These are phyloP conservation scores for Anolis sagrei DNA, from an alignment of 2,113 vertebrate genomes.

Conservation along the genomic window DNA sequence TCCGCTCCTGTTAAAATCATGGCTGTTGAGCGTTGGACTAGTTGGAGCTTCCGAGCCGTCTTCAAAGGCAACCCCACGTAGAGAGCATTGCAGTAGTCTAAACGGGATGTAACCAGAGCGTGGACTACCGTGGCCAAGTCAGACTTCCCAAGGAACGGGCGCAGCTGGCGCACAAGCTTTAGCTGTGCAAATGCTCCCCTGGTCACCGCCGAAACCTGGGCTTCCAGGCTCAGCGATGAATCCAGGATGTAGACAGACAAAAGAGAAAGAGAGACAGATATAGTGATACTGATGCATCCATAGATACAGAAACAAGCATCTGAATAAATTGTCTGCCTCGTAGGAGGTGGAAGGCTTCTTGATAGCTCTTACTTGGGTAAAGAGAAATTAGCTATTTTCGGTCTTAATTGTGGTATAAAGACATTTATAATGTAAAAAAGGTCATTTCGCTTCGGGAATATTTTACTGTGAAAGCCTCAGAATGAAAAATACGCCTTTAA, in stretches of 20 bases:
- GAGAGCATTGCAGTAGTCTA: too few relatives aligned
- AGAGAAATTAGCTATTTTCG: slow-evolving; percentile 34
- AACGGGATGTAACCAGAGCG: too few relatives aligned
- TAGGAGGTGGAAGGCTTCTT: slow-evolving; percentile 50
- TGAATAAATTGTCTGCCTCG: slow-evolving; percentile 58
- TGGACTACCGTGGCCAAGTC: too few relatives aligned
- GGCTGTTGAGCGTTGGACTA: too few relatives aligned
- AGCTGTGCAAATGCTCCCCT: too few relatives aligned
- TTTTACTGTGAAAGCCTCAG: slow-evolving; percentile 31
- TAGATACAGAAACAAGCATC: slow-evolving; percentile 28
- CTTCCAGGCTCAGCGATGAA: too few relatives aligned
- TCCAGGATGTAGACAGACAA: not conserved
- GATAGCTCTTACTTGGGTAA: slow-evolving; percentile 37
- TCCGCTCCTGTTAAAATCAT: too few relatives aligned
- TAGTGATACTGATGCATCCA: not conserved
- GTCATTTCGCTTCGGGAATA: not conserved
- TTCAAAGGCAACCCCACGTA: too few relatives aligned
- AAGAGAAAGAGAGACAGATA: not conserved
- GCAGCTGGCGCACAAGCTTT: too few relatives aligned
- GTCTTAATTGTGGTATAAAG: not conserved
- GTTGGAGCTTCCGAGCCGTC: too few relatives aligned
- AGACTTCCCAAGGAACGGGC: too few relatives aligned
- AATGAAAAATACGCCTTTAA: slow-evolving; percentile 10
- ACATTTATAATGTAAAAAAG: slow-evolving; percentile 41
- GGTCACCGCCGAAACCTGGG: too few relatives aligned